Base-by-base conservation (phyloP, 2,888 invertebrate genomes). In the Proisotoma minuta region DNA sequence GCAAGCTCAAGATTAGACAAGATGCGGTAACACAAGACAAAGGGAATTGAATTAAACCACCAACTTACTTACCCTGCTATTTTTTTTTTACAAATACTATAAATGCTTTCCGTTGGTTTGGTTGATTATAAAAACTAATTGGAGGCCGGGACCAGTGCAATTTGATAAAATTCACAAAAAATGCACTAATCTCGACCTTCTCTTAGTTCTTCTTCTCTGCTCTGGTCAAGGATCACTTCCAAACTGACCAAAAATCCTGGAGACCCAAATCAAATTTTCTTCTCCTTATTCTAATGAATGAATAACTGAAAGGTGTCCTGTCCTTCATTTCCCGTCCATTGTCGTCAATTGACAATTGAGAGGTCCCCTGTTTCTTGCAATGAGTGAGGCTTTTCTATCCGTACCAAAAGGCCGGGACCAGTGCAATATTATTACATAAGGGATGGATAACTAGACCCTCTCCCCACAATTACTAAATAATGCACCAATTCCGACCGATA, bases 81-180 rank as follows among this genome's bases (percentile, higher is more conserved):
- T 43, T 43, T 5, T 43, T n/a, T n/a, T n/a, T n/a, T n/a, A n/a
- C n/a, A n/a, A n/a, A n/a, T n/a, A n/a, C n/a, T n/a, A n/a, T n/a
- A n/a, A n/a, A n/a, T n/a, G n/a, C n/a, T n/a, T n/a, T n/a, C n/a
- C n/a, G n/a, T n/a, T n/a, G n/a, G n/a, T n/a, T n/a, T n/a, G n/a
- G 43, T 20, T 53, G 60, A 62, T 50, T 60, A 52, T 54, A 64
- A 64, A 64, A 58, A 63, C 56, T 27, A 62, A 65, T 57, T 65
- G 70, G 69, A 73, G 74, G 73, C 74, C 73, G 74, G 74, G 74
- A 73, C 69, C 65, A 74, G 74, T 74, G 74, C 74, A 74, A 74
- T 74, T 40, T 73, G 67, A 67, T 58, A 50, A 48, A 52, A 61
- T 54, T 59, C 64, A 8, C 43, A 43, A 72, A 72, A 68, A 69